Conservation (phyloP, 2,888 invertebrate species). For the Lepeophtheirus nordmannii region DNA sequence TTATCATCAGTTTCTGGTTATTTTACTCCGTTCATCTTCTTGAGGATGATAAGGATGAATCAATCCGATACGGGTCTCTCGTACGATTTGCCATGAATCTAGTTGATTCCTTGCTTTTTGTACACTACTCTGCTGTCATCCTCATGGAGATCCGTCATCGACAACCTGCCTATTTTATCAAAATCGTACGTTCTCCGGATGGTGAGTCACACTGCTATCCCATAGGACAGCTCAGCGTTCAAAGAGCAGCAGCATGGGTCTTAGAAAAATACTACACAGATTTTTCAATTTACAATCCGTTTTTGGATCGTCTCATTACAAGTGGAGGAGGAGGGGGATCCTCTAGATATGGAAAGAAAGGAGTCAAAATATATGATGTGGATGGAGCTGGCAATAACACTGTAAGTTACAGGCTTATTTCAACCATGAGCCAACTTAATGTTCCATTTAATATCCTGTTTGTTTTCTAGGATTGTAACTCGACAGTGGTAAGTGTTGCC, state of each 20-base stretch:
- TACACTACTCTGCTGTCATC: slow-evolving; percentile 83
- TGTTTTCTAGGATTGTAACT: slow-evolving; percentile 46
- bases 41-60: slow-evolving; percentile 33
- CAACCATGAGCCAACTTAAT: neutral
- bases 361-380: slow-evolving; percentile 91
- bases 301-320: slow-evolving; percentile 67
- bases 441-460: neutral
- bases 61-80: slow-evolving; percentile 59
- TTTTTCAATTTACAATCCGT: slow-evolving; percentile 91
- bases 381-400: slow-evolving; percentile 44
- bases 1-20: slow-evolving; percentile 92
- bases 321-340: slow-evolving; percentile 27
- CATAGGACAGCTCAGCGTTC: slow-evolving; percentile 62
- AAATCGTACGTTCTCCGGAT: slow-evolving; percentile 81
- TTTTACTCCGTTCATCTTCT: slow-evolving; percentile 79
- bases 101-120: slow-evolving; percentile 80
- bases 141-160: slow-evolving; percentile 81
- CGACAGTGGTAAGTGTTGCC: slow-evolving; percentile 54
- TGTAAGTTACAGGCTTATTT: slow-evolving; percentile 25
- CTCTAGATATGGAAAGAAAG: slow-evolving; percentile 29
- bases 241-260: slow-evolving; percentile 84
- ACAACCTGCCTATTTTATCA: slow-evolving; percentile 54
- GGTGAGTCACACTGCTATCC: slow-evolving; percentile 52
- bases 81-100: slow-evolving; percentile 84
- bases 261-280: slow-evolving; percentile 88